Conservation (phyloP, 2,888 invertebrate species). For the Gonocerus acuteangulatus region DNA sequence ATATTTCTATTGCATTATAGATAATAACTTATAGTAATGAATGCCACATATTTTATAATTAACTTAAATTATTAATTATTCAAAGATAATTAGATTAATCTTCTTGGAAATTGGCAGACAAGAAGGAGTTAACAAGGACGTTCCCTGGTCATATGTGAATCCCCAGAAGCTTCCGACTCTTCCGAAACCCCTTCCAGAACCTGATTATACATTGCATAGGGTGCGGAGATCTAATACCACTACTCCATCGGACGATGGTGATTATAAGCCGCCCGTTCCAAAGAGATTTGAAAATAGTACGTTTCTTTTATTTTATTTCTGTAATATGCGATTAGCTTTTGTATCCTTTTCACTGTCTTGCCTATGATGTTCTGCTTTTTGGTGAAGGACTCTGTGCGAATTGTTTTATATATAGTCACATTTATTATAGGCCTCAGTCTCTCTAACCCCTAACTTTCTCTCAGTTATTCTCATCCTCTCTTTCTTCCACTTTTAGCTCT, state of each 20-base stretch:
- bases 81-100: not conserved
- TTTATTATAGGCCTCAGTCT: no score
- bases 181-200: not conserved
- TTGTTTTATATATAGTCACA: no score
- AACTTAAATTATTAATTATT: no score
- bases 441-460: not conserved
- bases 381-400: no score
- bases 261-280: not conserved
- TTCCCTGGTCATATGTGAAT: constrained; percentile 2
- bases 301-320: no score
- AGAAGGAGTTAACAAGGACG: not conserved
- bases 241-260: not conserved
- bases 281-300: constrained; percentile 15
- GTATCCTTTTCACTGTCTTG: no score
- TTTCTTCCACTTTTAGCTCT: no score
- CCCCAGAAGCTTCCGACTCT: not conserved
- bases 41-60: no score
- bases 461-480: not conserved
- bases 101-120: not conserved
- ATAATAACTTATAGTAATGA: no score
- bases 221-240: not conserved
- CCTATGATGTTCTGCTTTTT: no score
- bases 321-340: no score
- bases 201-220: constrained; percentile 8
- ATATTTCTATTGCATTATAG: no score